These are phyloP conservation scores for Sycophila sp. DNA, from an alignment of 1,140 invertebrate genomes.

Conservation along the genomic window DNA sequence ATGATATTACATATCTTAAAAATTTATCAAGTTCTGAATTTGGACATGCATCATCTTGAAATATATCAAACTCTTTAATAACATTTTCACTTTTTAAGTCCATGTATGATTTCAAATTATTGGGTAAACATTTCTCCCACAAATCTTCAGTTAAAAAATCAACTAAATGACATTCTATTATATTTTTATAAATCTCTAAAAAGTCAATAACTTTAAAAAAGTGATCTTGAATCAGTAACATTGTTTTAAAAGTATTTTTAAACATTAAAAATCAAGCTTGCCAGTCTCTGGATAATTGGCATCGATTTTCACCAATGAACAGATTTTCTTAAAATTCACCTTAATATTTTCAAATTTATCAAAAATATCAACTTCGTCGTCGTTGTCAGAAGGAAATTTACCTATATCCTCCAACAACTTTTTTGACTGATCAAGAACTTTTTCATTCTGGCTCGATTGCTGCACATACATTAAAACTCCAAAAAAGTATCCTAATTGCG, in stretches of 20 bases:
- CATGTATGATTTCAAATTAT: slow-evolving; percentile 67
- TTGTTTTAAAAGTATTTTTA: slow-evolving; percentile 31
- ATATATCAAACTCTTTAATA: slow-evolving; percentile 17
- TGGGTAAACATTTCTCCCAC: slow-evolving; percentile 72
- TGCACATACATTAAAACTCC: slow-evolving; percentile 53
- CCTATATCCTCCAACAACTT: slow-evolving; percentile 71
- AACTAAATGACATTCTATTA: slow-evolving; percentile 83
- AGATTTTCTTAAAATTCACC: slow-evolving; percentile 74
- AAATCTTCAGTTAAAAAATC: slow-evolving; percentile 80
- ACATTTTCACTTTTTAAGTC: slow-evolving; percentile 47
- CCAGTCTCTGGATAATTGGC: slow-evolving; percentile 65
- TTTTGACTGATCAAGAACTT: slow-evolving; percentile 67
- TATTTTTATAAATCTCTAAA: slow-evolving; percentile 69
- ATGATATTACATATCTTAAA: slow-evolving; percentile 38
- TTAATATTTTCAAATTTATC: slow-evolving; percentile 71
- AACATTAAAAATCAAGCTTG: slow-evolving; percentile 64
- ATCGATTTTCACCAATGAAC: slow-evolving; percentile 73
- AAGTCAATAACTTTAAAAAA: slow-evolving; percentile 69
- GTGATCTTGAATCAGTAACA: slow-evolving; percentile 53
- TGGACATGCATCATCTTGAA: neutral
- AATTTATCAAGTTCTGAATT: slow-evolving; percentile 43
- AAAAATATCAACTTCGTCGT: slow-evolving; percentile 72
- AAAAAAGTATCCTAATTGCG: slow-evolving; percentile 59
- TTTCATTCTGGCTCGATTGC: slow-evolving; percentile 54
- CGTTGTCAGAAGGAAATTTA: slow-evolving; percentile 74